Evolutionary conservation across 2,888 invertebrate species (phyloP), one percentile per base, ranked within the genome.

Genomic region (Cinara cedri): DNA sequence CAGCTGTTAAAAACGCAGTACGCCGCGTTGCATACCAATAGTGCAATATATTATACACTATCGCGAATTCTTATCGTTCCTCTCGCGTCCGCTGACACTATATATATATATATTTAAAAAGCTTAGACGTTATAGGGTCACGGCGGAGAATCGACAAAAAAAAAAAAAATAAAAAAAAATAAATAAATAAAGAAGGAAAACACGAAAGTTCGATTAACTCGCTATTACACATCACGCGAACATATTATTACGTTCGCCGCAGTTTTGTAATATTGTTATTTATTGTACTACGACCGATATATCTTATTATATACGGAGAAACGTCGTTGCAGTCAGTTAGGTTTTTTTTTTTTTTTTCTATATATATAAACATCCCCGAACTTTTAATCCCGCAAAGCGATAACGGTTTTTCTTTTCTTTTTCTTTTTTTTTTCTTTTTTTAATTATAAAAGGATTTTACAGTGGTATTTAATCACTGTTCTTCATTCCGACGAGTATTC

Each of bases 1-100:
- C 66, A 66, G 46, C 66, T 46, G 3, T 65, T 66, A 66, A 76
- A 75, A 66, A 76, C 55, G n/a, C 44, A 66, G 14, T 14, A 19
- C 6, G 4, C 14, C 11, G 11, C 42, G 11, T 46, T 24, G 75
- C 19, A 65, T 65, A 74, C 42, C 63, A 49, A 70, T 34, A 34
- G 6, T 34, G n/a, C n/a, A 34, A 34, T 57, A 57, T 24, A 46
- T 8, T 44, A 44, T 46, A 60, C 42, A 49, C 26, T n/a, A 72
- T 51, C 13, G 16, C 4, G 49, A 62, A 60, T 62, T 54, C 21
- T 63, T 42, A 63, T 74, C 74, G 24, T 76, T 76, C 19, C 44
- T 44, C 24, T 19, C 19, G 19, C 44, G 26, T 65, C 26, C n/a
- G n/a, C n/a, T 13, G 44, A n/a, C n/a, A 66, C 24, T 44, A 19